phyloP scores from a whole-genome alignment of 2,113 vertebrate species.

The Hemicordylus capensis region DNA sequence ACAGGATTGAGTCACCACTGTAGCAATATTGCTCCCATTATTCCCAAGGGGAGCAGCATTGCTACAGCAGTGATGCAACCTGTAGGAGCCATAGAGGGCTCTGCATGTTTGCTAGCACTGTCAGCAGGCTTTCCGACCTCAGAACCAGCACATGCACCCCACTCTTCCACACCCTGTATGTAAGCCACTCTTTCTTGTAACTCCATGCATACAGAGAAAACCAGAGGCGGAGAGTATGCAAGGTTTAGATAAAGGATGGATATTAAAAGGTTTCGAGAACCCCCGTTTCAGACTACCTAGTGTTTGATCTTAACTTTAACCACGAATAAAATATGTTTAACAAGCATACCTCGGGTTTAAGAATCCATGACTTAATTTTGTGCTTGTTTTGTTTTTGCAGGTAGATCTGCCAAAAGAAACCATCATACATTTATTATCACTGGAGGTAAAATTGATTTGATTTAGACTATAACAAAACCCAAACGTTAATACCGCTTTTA shows the following conservation, averaged over 20 bases:
- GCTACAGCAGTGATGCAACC: too few relatives aligned
- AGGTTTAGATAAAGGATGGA: not conserved
- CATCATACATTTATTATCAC: conserved; percentile 89
- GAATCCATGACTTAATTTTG: not conserved
- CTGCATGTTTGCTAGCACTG: too few relatives aligned
- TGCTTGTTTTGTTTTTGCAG: conserved; percentile 69
- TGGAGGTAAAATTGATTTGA: conserved; percentile 84
- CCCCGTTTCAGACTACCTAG: not conserved
- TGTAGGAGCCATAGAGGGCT: too few relatives aligned
- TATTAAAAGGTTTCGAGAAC: not conserved
- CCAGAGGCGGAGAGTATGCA: not conserved
- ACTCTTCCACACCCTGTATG: too few relatives aligned
- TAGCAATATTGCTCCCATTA: too few relatives aligned
- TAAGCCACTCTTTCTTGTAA: too few relatives aligned
- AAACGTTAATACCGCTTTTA: not conserved
- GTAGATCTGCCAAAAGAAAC: conserved; percentile 96
- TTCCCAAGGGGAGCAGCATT: too few relatives aligned
- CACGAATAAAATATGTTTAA: not conserved
- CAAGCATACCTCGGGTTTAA: not conserved
- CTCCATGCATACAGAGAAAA: too few relatives aligned
- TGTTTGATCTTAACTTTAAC: not conserved
- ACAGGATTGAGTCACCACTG: too few relatives aligned
- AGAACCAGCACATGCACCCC: too few relatives aligned
- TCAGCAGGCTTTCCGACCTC: too few relatives aligned
- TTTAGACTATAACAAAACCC: not conserved